Base-by-base conservation (phyloP, 2,888 invertebrate species). In the Ceraclea dissimilis region DNA sequence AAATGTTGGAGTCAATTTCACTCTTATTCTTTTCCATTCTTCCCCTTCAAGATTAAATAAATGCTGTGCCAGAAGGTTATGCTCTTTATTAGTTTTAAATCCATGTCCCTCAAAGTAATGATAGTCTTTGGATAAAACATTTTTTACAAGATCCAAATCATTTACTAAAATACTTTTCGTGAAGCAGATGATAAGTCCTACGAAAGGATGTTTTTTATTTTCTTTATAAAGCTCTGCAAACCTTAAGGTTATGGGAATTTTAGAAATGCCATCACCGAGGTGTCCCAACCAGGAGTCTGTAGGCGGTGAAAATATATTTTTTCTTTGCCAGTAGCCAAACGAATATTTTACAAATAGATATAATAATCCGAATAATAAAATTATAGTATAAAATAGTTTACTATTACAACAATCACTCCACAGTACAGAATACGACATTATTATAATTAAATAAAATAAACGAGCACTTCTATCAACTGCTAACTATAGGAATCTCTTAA, bases 1-100 rank as follows among this genome's bases (percentile, higher is more conserved):
- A 31, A 59, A 59, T 16, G 59, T 59, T 18, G 59, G 59, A 21
- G 59, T 59, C 16, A 59, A 26, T 21, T 59, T 59, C 1, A 34
- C 31, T 31, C 59, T 48, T 2, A 59, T 47, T 10, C 20, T 49
- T 44, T 54, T 59, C 59, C 59, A 59, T 17, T 47, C 51, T 16
- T 51, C 53, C 1, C 59, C 59, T 1, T 52, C 53, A 39, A 59
- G n/a, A 26, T 56, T 59, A 21, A 59, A 56, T 8, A 56, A 16
- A 31, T 59, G 52, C 11, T 51, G 46, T 8, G n/a, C 22, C 1
- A 59, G 13, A 10, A 56, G 50, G 47, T 54, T 22, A 6, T 1
- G 2, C 11, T 54, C n/a, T 26, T 49, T 50, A 20, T 54, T 10
- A 10, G 17, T 22, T 33, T 16, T 26, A 33, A 53, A 43, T 20